A percentile compares a stretch with the other conserved stretches of the same genome.
phyloP scores from a whole-genome alignment of 2,797 vertebrate species.

The Falco peregrinus region DNA sequence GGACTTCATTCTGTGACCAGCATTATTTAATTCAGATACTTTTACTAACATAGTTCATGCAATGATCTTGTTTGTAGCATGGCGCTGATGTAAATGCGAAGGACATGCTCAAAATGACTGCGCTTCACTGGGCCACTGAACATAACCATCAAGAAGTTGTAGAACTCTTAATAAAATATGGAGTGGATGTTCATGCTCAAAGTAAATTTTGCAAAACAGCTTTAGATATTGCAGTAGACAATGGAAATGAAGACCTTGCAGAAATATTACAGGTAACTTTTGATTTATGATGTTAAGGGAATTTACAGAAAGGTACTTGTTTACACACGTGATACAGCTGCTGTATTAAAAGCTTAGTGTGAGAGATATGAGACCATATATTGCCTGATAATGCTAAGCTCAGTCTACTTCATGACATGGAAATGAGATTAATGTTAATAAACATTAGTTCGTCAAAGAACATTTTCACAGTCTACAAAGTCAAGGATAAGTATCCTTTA shows the following conservation, averaged over 20 bases:
- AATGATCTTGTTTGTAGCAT: slow-evolving; percentile 77
- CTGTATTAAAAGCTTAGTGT: not conserved
- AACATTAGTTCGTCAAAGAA: not conserved
- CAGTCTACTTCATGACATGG: not conserved
- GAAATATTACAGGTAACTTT: slow-evolving; percentile 86
- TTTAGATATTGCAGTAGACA: slow-evolving; percentile 87
- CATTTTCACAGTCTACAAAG: not conserved
- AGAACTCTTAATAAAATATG: slow-evolving; percentile 87
- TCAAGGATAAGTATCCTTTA: not conserved
- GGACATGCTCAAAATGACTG: slow-evolving; percentile 91
- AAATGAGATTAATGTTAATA: not conserved
- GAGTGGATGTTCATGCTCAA: slow-evolving; percentile 86
- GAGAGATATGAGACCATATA: not conserved
- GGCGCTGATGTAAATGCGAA: slow-evolving; percentile 89
- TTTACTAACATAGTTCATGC: slow-evolving; percentile 44
- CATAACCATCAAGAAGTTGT: slow-evolving; percentile 87
- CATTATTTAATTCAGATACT: not conserved
- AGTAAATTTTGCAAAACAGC: slow-evolving; percentile 91
- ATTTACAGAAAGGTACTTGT: not conserved
- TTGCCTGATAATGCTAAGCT: not conserved
- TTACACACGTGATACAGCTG: not conserved
- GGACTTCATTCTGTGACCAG: not conserved
- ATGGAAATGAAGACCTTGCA: slow-evolving; percentile 85
- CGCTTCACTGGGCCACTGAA: slow-evolving; percentile 89
- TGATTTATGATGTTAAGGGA: not conserved